Percentiles rank a stretch among this genome's conserved stretches.
These are phyloP conservation scores for Psococerastis gibbosa DNA, from an alignment of 2,888 invertebrate genomes.

Conservation along the genomic window DNA sequence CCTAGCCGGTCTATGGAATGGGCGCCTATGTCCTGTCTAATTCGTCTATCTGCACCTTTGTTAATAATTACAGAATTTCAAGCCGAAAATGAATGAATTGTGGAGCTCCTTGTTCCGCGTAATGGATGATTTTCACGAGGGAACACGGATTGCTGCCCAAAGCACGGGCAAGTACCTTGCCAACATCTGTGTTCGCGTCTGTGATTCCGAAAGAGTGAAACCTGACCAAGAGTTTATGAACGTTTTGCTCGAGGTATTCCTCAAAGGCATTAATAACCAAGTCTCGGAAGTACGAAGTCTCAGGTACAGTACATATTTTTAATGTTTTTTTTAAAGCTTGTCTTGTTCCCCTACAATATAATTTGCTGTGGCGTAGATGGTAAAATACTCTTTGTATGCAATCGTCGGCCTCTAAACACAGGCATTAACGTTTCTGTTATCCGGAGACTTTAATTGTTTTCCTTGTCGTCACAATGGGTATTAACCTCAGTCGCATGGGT, in stretches of 20 bases:
- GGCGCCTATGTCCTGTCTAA: not conserved
- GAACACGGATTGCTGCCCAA: conserved; percentile 54
- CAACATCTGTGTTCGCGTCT: conserved; percentile 54
- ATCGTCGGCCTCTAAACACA: no score
- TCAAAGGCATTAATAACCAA: conserved; percentile 58
- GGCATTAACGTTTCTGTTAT: no score
- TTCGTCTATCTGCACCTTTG: conserved; percentile 20
- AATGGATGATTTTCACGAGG: conserved; percentile 89
- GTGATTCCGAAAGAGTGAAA: conserved; percentile 50
- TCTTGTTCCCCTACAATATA: not conserved
- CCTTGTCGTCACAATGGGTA: no score
- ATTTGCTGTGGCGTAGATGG: not conserved
- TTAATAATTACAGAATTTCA: conserved; percentile 27
- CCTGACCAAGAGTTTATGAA: conserved; percentile 49
- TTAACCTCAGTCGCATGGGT: no score
- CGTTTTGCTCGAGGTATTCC: conserved; percentile 50
- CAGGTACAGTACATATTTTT: conserved; percentile 29
- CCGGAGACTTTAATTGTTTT: no score
- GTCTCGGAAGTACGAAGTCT: conserved; percentile 61
- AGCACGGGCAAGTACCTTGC: conserved; percentile 50
- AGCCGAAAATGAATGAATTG: conserved; percentile 33
- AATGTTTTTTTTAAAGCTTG: no score
- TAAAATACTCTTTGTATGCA: no score
- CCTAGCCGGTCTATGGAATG: no score
- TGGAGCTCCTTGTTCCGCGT: conserved; percentile 76